Percentiles rank a stretch among this genome's conserved stretches.
Conservation (phyloP, 2,113 vertebrate species). For the Myiopsitta monachus region DNA sequence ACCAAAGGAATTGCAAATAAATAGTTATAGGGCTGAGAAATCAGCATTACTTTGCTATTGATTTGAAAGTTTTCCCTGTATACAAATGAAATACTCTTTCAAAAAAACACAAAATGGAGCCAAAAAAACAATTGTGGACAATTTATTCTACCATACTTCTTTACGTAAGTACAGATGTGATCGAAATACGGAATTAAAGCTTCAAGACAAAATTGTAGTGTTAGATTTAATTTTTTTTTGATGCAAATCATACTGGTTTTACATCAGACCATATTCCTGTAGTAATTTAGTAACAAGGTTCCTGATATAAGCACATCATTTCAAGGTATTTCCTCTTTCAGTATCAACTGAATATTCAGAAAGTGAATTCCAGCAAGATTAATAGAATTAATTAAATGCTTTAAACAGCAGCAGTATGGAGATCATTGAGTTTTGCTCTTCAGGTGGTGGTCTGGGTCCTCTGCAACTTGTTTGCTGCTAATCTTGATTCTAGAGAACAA, state of each 20-base stretch:
- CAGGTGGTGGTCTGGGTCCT: background rate
- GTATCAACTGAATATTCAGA: background rate
- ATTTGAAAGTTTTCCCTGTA: background rate
- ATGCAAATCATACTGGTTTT: background rate
- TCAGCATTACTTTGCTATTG: background rate
- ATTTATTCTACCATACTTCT: background rate
- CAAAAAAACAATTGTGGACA: background rate
- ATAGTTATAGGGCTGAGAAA: background rate
- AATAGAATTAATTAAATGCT: background rate
- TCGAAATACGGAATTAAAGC: background rate
- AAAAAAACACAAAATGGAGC: background rate
- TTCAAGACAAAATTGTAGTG: constrained; percentile 8
- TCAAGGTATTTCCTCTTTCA: constrained; percentile 6
- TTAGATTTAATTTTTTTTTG: background rate
- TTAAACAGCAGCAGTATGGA: background rate
- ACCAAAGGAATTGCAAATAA: constrained; percentile 20
- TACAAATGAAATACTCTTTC: background rate
- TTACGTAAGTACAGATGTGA: background rate
- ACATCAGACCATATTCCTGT: background rate
- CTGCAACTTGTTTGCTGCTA: background rate
- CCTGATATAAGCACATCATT: background rate
- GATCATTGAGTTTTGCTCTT: background rate
- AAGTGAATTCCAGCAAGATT: constrained; percentile 5
- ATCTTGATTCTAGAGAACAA: background rate
- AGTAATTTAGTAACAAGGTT: background rate